Evolutionary conservation across 2,888 invertebrate species (phyloP).

Genomic region (Nasonovia ribisnigri): DNA sequence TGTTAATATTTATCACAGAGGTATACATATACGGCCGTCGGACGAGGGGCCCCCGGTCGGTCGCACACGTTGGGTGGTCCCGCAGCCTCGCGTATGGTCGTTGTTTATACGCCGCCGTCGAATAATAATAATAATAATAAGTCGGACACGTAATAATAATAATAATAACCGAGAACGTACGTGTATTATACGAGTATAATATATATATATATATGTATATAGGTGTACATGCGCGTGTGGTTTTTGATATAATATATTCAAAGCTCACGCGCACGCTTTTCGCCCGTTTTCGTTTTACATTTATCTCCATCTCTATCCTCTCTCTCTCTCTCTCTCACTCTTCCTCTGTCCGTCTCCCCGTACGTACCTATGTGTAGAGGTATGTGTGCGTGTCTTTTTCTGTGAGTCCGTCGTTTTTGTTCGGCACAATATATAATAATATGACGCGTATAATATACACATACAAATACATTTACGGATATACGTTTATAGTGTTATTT

Average conservation of each 20-base stretch:
- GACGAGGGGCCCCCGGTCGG: slow-evolving; percentile 23
- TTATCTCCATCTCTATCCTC: background rate
- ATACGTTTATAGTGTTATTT: background rate
- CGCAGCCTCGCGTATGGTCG: slow-evolving; percentile 23
- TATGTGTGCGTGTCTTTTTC: slow-evolving; percentile 11
- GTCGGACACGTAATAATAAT: slow-evolving; percentile 37
- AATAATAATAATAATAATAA: slow-evolving; percentile 42
- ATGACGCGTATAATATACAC: slow-evolving; percentile 5
- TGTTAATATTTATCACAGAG: background rate
- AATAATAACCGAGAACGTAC: slow-evolving; percentile 14
- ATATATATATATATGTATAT: background rate
- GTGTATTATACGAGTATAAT: background rate
- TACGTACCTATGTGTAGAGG: too few species aligned
- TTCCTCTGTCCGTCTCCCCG: background rate
- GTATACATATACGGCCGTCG: background rate
- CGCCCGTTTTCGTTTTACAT: slow-evolving; percentile 48
- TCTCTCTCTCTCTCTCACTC: background rate
- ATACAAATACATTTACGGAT: background rate
- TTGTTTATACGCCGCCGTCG: slow-evolving; percentile 49
- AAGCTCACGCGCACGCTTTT: slow-evolving; percentile 64
- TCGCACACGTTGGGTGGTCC: slow-evolving; percentile 59
- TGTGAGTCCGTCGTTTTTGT: background rate
- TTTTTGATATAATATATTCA: slow-evolving; percentile 39
- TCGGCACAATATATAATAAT: slow-evolving; percentile 15
- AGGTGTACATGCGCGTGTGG: background rate